Evolutionary conservation across 2,797 vertebrate species (phyloP).

Genomic region (Enteromius thamalakanensis): DNA sequence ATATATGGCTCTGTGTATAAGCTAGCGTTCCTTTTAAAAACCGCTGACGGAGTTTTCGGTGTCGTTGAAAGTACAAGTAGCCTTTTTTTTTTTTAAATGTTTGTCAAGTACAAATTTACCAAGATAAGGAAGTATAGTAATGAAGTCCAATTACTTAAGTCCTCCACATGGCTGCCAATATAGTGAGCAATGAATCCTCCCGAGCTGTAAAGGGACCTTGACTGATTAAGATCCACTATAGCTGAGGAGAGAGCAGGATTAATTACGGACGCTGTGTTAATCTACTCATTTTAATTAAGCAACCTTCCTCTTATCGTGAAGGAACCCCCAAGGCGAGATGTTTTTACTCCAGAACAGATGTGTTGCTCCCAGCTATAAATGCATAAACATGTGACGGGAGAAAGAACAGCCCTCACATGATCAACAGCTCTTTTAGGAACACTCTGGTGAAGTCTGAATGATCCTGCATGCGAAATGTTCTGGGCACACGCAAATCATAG

Average conservation of each 20-base stretch:
- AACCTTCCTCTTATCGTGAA: slow-evolving; percentile 62
- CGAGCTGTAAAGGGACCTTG: slow-evolving; percentile 48
- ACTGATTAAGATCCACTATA: slow-evolving; percentile 48
- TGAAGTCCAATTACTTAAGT: slow-evolving; percentile 22
- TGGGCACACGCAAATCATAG: slow-evolving; percentile 1
- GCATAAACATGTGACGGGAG: slow-evolving; percentile 30
- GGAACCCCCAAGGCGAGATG: slow-evolving; percentile 9
- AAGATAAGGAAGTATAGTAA: neutral
- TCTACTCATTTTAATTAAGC: slow-evolving; percentile 70
- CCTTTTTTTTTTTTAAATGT: neutral
- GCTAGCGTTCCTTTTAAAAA: too few relatives aligned
- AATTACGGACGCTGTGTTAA: slow-evolving; percentile 67
- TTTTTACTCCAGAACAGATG: slow-evolving; percentile 31
- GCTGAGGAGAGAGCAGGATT: slow-evolving; percentile 68
- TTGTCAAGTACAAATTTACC: neutral
- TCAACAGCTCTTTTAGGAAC: neutral
- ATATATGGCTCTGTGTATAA: too few relatives aligned
- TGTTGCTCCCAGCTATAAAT: slow-evolving; percentile 40
- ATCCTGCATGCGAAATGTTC: slow-evolving; percentile 15
- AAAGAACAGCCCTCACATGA: slow-evolving; percentile 18
- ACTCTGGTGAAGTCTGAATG: neutral
- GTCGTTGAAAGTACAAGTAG: neutral
- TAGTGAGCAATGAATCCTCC: slow-evolving; percentile 44
- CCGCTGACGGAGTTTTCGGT: too few relatives aligned
- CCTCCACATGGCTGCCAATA: neutral